phyloP scores from a whole-genome alignment of 1,140 invertebrate species.

The Meloidogyne chitwoodi region DNA sequence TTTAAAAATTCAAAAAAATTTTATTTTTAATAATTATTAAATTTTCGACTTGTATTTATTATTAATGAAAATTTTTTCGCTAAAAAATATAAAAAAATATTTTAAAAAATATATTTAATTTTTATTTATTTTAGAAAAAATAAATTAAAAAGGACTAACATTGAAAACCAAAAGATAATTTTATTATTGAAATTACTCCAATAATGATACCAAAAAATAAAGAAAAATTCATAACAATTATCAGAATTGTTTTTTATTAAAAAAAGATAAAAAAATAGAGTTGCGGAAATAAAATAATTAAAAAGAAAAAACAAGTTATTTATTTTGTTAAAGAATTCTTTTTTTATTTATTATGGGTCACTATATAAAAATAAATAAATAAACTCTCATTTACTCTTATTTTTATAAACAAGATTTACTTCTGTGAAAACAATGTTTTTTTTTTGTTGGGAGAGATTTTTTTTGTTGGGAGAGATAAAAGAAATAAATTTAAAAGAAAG shows the following conservation, averaged over 20 bases:
- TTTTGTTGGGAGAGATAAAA: too few species aligned
- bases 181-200: background rate
- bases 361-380: too few species aligned
- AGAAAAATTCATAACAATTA: background rate
- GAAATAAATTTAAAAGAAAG: background rate
- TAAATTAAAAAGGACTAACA: background rate
- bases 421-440: too few species aligned
- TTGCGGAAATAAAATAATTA: background rate
- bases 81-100: slow-evolving; percentile 11
- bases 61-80: too few species aligned
- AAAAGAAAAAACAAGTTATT: background rate
- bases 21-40: too few species aligned
- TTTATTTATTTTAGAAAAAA: background rate
- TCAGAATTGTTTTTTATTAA: background rate
- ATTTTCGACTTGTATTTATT: too few species aligned
- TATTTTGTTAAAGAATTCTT: background rate
- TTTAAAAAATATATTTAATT: background rate
- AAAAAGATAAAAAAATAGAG: background rate
- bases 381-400: too few species aligned
- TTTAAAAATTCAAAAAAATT: too few species aligned
- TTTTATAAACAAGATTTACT: too few species aligned
- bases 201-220: background rate
- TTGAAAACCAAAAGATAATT: slow-evolving; percentile 2
- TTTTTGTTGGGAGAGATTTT: too few species aligned
- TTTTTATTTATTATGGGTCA: too few species aligned